These are phyloP conservation scores for Chrosomus eos DNA, from an alignment of 2,797 vertebrate genomes.

Conservation along the genomic window DNA sequence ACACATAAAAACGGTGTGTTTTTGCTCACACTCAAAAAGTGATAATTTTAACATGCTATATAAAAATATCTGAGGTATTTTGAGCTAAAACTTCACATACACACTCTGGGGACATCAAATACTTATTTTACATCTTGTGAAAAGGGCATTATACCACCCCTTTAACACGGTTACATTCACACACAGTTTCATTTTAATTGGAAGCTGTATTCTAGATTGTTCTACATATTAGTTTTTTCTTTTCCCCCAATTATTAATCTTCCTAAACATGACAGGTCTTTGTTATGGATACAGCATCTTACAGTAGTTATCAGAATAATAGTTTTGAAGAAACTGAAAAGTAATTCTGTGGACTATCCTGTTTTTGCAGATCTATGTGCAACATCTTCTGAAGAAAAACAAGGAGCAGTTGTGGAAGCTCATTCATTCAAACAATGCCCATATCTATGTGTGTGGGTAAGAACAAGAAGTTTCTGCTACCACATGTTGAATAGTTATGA, in stretches of 20 bases:
- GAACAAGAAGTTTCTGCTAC: constrained; percentile 48
- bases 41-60: no score
- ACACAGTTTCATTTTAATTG: no score
- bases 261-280: not conserved
- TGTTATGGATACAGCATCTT: not conserved
- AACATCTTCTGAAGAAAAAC: constrained; percentile 83
- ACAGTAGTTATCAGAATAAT: not conserved
- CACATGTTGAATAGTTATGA: not conserved
- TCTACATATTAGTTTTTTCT: not conserved
- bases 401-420: constrained; percentile 82
- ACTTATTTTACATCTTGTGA: no score
- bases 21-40: no score
- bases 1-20: no score
- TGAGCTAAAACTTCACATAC: no score
- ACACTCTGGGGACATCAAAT: no score
- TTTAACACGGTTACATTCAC: no score
- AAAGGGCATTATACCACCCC: no score
- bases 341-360: not conserved
- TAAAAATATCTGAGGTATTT: no score
- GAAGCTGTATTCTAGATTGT: not conserved
- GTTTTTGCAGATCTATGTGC: constrained; percentile 81
- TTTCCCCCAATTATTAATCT: not conserved
- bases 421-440: constrained; percentile 74
- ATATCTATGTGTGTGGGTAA: constrained; percentile 86
- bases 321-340: not conserved